A percentile compares a stretch with the other conserved stretches of the same genome.
Evolutionary conservation across 1,140 invertebrate species (phyloP).

Genomic region (Pachyrhynchus sulphureomaculatus): DNA sequence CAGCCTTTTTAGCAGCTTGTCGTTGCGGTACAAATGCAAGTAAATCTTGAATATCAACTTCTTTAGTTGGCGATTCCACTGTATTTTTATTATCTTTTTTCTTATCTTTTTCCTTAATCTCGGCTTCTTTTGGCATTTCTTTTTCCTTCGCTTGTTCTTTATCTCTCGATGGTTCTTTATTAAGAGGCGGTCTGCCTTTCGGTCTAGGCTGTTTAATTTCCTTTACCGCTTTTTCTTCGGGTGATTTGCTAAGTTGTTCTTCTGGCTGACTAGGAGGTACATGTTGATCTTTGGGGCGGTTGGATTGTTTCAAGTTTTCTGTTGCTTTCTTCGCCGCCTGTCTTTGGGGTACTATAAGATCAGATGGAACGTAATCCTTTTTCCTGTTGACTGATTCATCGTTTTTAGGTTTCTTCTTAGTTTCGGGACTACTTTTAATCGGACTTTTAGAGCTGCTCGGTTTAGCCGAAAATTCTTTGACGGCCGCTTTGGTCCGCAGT

Average conservation of each 20-base stretch:
- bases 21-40: constrained; percentile 84
- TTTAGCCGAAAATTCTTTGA: constrained; percentile 72
- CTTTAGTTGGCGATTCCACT: constrained; percentile 63
- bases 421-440: constrained; percentile 40
- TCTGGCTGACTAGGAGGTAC: constrained; percentile 48
- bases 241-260: constrained; percentile 47
- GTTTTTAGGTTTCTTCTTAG: constrained; percentile 54
- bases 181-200: constrained; percentile 35
- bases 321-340: constrained; percentile 89
- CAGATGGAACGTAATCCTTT: constrained; percentile 62
- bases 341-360: constrained; percentile 86
- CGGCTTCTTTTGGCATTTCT: constrained; percentile 15
- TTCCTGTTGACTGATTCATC: constrained; percentile 49
- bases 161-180: constrained; percentile 17
- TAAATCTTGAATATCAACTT: constrained; percentile 64
- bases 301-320: constrained; percentile 72
- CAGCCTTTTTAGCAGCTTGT: constrained; percentile 88
- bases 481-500: constrained; percentile 76
- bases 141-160: neutral
- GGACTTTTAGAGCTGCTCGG: constrained; percentile 35
- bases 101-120: constrained; percentile 38
- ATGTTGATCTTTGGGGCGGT: constrained; percentile 43
- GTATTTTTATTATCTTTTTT: constrained; percentile 42
- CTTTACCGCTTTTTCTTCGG: constrained; percentile 43
- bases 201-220: constrained; percentile 50